Evolutionary conservation across 2,888 invertebrate genomes (phyloP), one percentile per base, ranked within the genome.

Genomic region (Mamestra brassicae): DNA sequence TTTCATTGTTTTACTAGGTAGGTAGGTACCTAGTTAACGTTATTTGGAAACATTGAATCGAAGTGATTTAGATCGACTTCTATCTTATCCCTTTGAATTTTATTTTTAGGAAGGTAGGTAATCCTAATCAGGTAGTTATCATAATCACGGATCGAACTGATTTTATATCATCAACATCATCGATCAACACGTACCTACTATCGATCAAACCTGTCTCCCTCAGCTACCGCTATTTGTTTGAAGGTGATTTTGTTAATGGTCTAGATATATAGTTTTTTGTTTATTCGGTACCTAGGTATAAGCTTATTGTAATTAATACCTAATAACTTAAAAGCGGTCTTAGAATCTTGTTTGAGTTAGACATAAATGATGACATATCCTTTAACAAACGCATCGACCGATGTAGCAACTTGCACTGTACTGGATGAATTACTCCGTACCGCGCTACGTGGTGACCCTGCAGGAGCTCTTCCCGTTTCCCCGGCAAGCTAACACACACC

Each of bases 71-170:
- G 13, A 36, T 60, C 45, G n/a, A 63, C 15, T 50, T 58, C 8
- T 50, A 52, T 58, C 58, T 58, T 74, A 74, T 74, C 36, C n/a
- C 36, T 64, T 60, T 74, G 74, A 74, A 64, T 60, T 64, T 36
- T 52, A 63, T 52, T 47, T 60, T n/a, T 34, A 17, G 4, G 13
- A 38, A 60, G 26, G 11, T 71, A 55, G 11, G 26, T 45, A 61
- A 62, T 57, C 60, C 1, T 60, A 47, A 65, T 13, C 13, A 47
- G 47, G 47, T 62, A 62, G 38, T 60, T 54, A 60, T 54, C 54
- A 60, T 66, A 75, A 75, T 61, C 47, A 42, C 66, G 54, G 54
- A 74, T 75, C 45, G 58, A 75, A 74, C 45, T 65, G 65, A 75
- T 74, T 75, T 52, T 34, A 66, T 61, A 74, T 74, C 74, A 52